Evolutionary conservation across 2,797 vertebrate genomes (phyloP).

Genomic region (Aldrovandia affinis): DNA sequence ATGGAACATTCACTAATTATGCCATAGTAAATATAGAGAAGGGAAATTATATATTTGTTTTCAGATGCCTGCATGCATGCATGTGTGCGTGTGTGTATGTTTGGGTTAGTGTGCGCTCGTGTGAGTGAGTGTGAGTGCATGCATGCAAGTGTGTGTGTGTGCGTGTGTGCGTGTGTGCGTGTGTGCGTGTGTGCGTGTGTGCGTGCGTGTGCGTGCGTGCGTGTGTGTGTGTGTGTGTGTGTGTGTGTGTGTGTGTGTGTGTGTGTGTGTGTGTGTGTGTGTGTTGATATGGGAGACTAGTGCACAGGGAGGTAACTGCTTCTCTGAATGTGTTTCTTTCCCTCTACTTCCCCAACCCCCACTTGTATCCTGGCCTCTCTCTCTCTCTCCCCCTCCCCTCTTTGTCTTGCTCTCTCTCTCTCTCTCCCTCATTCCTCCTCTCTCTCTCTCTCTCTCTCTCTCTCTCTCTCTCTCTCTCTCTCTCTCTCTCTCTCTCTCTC

Average conservation of each 20-base stretch:
- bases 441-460: slow-evolving; percentile 28
- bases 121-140: not conserved
- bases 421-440: slow-evolving; percentile 21
- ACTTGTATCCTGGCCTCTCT: slow-evolving; percentile 27
- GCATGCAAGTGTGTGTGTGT: not conserved
- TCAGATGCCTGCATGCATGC: not conserved
- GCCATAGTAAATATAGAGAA: slow-evolving; percentile 58
- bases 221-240: slow-evolving; percentile 41
- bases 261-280: slow-evolving; percentile 39
- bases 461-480: slow-evolving; percentile 4
- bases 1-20: slow-evolving; percentile 67
- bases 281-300: slow-evolving; percentile 30
- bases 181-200: not conserved
- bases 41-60: slow-evolving; percentile 55
- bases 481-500: not conserved
- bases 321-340: slow-evolving; percentile 39
- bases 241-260: slow-evolving; percentile 49
- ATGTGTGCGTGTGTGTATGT: not conserved
- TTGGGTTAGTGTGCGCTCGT: not conserved
- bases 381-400: no score
- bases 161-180: slow-evolving; percentile 42
- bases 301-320: slow-evolving; percentile 46
- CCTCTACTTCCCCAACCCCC: slow-evolving; percentile 18
- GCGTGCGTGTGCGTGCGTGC: slow-evolving; percentile 40
- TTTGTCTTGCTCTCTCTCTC: slow-evolving; percentile 33